phyloP scores from a whole-genome alignment of 2,113 vertebrate genomes.

The Heterochromis multidens region DNA sequence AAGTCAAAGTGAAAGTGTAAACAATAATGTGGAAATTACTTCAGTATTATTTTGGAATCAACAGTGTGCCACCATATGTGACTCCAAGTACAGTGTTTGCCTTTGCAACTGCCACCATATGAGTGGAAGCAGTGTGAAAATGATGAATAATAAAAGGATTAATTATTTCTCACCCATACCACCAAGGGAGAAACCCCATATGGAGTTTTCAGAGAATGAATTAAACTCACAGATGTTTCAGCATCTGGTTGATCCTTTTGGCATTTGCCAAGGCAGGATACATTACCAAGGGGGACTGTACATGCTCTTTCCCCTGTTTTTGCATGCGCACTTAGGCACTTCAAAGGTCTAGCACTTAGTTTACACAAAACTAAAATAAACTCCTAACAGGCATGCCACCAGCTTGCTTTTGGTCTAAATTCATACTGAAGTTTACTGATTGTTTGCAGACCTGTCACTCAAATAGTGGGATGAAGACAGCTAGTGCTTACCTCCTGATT shows the following conservation, averaged over 20 bases:
- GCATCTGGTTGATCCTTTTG: conserved; percentile 71
- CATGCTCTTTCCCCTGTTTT: conserved; percentile 29
- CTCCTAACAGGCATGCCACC: not conserved
- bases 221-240: conserved; percentile 66
- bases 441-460: not conserved
- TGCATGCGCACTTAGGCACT: conserved; percentile 35
- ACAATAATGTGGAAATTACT: not conserved
- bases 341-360: conserved; percentile 29
- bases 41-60: not conserved
- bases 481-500: not conserved
- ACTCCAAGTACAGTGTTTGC: conserved; percentile 18
- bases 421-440: not conserved
- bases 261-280: conserved; percentile 61
- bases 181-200: conserved; percentile 56
- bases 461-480: not conserved
- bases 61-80: conserved; percentile 9
- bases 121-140: conserved; percentile 43
- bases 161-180: conserved; percentile 59
- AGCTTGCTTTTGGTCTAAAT: not conserved
- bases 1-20: not conserved
- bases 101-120: conserved; percentile 27
- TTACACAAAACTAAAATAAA: conserved; percentile 13
- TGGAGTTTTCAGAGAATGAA: conserved; percentile 58
- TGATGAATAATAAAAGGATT: conserved; percentile 61
- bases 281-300: not conserved